A percentile compares a stretch with the other conserved stretches of the same genome.
Conservation (phyloP, 2,113 vertebrate genomes). For the Callorhinus ursinus region DNA sequence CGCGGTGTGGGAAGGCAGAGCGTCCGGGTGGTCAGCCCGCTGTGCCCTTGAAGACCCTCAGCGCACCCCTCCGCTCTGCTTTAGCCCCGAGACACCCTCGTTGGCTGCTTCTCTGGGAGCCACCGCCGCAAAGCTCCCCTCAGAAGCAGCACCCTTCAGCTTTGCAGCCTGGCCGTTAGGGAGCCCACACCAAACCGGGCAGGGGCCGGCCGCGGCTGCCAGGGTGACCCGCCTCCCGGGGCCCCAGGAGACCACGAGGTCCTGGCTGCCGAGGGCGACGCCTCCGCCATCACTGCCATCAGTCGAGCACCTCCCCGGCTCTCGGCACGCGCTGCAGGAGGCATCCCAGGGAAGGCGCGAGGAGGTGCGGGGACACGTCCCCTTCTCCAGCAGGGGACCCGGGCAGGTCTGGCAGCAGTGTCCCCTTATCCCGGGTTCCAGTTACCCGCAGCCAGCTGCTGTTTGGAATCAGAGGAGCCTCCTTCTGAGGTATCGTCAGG, state of each 20-base stretch:
- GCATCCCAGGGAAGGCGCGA: fast-evolving
- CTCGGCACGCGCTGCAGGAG: fast-evolving
- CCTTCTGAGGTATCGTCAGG: neutral
- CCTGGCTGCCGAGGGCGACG: neutral
- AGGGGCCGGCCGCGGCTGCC: neutral
- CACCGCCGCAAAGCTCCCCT: neutral
- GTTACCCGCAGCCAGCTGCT: neutral
- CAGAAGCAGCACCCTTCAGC: neutral
- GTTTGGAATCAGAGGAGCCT: neutral
- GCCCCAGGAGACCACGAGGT: neutral
- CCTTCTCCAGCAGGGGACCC: fast-evolving
- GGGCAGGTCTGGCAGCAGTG: neutral
- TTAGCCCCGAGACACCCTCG: neutral
- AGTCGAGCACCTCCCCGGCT: neutral
- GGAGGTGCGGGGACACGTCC: fast-evolving
- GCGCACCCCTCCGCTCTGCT: neutral
- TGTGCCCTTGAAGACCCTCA: neutral
- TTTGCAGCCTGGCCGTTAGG: neutral
- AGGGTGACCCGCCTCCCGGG: neutral
- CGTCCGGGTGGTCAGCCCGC: neutral
- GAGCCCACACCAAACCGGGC: neutral
- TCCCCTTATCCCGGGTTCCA: neutral
- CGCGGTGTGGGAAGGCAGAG: neutral
- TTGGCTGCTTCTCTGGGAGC: neutral
- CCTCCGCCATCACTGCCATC: too few species aligned